Evolutionary conservation across 92 coral and sea anemone genomes (phyloP), one percentile per base, ranked within the genome.

Genomic region (Paramuricea clavata): DNA sequence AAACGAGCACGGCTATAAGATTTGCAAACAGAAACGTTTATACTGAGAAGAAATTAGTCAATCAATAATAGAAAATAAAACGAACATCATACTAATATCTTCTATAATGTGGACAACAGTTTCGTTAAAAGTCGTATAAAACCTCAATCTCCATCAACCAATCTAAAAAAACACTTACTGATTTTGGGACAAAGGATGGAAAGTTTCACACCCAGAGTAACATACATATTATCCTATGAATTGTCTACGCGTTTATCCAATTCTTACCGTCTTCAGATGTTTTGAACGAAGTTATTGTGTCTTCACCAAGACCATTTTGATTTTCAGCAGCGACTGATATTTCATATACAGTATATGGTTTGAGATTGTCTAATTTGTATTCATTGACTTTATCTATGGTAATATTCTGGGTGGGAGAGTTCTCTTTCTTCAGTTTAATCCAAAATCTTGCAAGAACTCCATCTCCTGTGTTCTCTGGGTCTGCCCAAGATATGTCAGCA

Each of bases 381-480:
- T 54, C 5, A 54, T 54, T 54, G 6, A 54, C 27, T 13, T 54
- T 54, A 39, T 39, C 10, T 54, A 19, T 19, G 23, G 62, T 54
- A 9, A 54, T 54, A 21, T 54, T 54, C 62, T 3, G 62, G 19
- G 17, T 54, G 17, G 17, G 62, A 3, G 62, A 54, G 26, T 21
- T 9, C 1, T 54, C 17, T 54, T 13, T 54, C 26, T 17, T 54
- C 62, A 54, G 12, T 33, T 39, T 30, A 31, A 70, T 70, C 35
- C 49, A 16, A 52, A 73, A 73, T 22, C 54, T 12, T 25, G 57
- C 23, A 6, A 73, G 26, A 70, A 4, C 50, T 23, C 49, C 41
- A 33, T 42, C 32, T 73, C 79, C 79, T 39, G 34, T 12, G 23
- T 41, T 42, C 54, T 21, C 19, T n/a, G 79, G 79, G 26, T 42